These are phyloP conservation scores for Muscicapa adusta DNA, from an alignment of 2,113 vertebrate genomes.

Conservation along the genomic window DNA sequence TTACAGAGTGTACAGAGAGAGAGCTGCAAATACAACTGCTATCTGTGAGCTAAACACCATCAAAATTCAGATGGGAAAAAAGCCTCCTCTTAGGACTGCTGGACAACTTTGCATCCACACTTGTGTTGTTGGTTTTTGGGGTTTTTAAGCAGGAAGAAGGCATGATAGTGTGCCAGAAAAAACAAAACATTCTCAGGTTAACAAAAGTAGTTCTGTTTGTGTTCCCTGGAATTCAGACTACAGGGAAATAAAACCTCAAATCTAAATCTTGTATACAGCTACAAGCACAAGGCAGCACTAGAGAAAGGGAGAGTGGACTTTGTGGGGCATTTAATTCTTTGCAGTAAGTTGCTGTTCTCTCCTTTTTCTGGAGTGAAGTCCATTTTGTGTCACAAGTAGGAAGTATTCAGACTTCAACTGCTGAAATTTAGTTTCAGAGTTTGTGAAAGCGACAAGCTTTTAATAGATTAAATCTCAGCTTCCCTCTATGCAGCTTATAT, in stretches of 20 bases:
- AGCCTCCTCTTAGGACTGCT: not conserved
- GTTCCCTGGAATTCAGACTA: not conserved
- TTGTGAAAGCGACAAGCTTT: not conserved
- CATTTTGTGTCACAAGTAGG: not conserved
- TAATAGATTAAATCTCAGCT: not conserved
- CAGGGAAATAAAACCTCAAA: not conserved
- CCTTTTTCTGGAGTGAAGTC: not conserved
- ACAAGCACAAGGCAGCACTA: not conserved
- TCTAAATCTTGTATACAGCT: not conserved
- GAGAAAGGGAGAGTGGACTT: not conserved
- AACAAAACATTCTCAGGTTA: not conserved
- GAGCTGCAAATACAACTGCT: not conserved
- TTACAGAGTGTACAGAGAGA: not conserved
- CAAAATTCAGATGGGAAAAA: not conserved
- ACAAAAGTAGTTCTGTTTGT: constrained; percentile 24
- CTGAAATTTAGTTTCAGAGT: not conserved
- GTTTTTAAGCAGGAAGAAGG: not conserved
- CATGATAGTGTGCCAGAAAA: not conserved
- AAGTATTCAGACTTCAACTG: not conserved
- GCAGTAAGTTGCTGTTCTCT: not conserved
- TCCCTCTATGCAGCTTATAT: not conserved
- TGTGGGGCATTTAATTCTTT: not conserved
- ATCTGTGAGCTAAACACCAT: not conserved
- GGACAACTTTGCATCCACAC: not conserved
- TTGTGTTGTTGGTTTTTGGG: not conserved